Evolutionary conservation across 64 coral and sea anemone genomes (phyloP).

Genomic region (Catalaphyllia jardinei): DNA sequence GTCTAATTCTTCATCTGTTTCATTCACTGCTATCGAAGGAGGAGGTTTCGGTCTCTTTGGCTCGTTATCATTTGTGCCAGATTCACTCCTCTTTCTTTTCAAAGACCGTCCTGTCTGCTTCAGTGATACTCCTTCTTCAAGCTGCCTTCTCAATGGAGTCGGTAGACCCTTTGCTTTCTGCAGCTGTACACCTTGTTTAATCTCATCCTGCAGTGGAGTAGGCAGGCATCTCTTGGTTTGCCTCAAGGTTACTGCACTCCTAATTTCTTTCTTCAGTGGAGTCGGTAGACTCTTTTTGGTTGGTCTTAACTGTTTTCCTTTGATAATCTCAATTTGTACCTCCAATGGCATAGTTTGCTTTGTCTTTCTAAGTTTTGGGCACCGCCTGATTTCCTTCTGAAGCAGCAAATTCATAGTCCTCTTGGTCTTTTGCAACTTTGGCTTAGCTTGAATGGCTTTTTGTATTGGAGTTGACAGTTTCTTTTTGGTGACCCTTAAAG

Average conservation of each 20-base stretch:
- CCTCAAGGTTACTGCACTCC: constrained; percentile 15
- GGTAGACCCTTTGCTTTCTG: constrained; percentile 72
- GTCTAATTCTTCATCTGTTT: not conserved
- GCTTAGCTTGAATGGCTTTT: constrained; percentile 65
- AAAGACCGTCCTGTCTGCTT: constrained; percentile 26
- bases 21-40: constrained; percentile 4
- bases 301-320: constrained; percentile 72
- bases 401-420: constrained; percentile 55
- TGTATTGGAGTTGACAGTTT: constrained; percentile 59
- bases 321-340: constrained; percentile 76
- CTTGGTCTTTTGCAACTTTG: constrained; percentile 67
- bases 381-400: constrained; percentile 74
- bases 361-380: constrained; percentile 53
- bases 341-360: constrained; percentile 64
- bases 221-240: constrained; percentile 60
- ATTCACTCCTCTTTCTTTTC: constrained; percentile 65
- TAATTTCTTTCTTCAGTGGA: constrained; percentile 46
- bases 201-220: constrained; percentile 65
- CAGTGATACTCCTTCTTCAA: constrained; percentile 56
- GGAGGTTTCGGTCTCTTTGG: constrained; percentile 62
- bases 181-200: constrained; percentile 53
- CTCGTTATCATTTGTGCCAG: constrained; percentile 27
- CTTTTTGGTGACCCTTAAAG: constrained; percentile 61
- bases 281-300: constrained; percentile 68
- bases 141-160: constrained; percentile 59